Base-by-base conservation (phyloP, 2,113 vertebrate genomes). In the Dissostichus mawsoni region DNA sequence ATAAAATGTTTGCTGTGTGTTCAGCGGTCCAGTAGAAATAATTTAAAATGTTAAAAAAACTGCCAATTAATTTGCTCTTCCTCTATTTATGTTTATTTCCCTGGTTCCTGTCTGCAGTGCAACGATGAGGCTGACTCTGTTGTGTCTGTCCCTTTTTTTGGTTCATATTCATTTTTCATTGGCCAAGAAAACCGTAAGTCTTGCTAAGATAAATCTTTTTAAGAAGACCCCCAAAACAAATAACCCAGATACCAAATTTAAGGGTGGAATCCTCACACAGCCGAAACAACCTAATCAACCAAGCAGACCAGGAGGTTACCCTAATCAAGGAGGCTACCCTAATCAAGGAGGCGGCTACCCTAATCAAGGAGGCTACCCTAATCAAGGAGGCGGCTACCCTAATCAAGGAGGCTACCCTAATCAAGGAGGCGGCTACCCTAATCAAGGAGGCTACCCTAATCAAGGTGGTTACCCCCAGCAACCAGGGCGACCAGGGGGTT, bases 151-250 rank as follows among this genome's bases (percentile, higher is more conserved):
- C 3, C 55, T 91, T 48, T 58, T 91, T 48, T 53, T 90, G 68
- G 36, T 78, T 74, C 65, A 86, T 14, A 56, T 48, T 47, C 7
- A 87, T 74, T 45, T 86, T 47, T 64, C 82, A 1, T 52, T 68
- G 78, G 91, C 90, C 33, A 80, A 36, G 41, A 86, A 80, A 68
- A 66, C 5, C 36, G 41, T 45, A 14, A 76, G 66, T 8, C 12
- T 90, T 18, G 33, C 16, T 41, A 86, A 73, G 69, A 3, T 80
- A 16, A 84, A 76, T 33, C 1, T 62, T 18, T 87, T 86, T 53
- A 90, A 91, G 56, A 92, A 89, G 48, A 76, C 58, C 6, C 29
- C 73, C 20, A 90, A 88, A 73, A 86, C 75, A 66, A 6, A 48
- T 3, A 29, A 45, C 48, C 44, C 7, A 2, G 25, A 76, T 59